Evolutionary conservation across 1,140 invertebrate genomes (phyloP), one percentile per base, ranked within the genome.

Genomic region (Cotesia vestalis): DNA sequence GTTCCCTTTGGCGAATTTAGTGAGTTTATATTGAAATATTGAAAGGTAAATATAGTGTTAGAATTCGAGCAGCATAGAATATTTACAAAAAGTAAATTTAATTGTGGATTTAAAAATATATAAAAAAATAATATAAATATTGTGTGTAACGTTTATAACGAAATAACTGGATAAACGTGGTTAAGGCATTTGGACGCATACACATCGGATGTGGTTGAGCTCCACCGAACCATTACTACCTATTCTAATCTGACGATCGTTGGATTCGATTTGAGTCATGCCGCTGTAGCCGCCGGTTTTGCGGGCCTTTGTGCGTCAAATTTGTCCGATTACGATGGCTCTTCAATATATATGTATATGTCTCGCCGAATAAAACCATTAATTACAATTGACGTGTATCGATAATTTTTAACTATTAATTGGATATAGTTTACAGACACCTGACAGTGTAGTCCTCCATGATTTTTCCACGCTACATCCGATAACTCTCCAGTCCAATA

Each of bases 181-280:
- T 60, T 40, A 66, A 14, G 52, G 17, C 53, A 34, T 53, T 60
- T 34, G 70, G 55, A 72, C 63, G 35, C 66, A 66, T 72, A 53
- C 40, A 46, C 66, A 66, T 72, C 70, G 70, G 70, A 72, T 66
- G 62, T 72, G 70, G 70, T 72, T 11, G 40, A 11, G 63, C 38
- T 52, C 52, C 36, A 66, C 52, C 52, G 17, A 36, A 64, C 69
- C 61, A 71, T 71, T 71, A 64, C 69, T 55, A 52, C 62, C n/a
- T 57, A 55, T 66, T 72, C 70, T 66, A 72, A 72, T 72, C 70
- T 40, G 63, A 60, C 63, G 63, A 64, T 66, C 70, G 62, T 66
- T 51, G 51, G 51, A 72, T 72, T 72, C 35, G 35, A 66, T 66
- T 72, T 72, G 51, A 57, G 36, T 66, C 63, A 40, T 40, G 46